phyloP scores from a whole-genome alignment of 2,888 invertebrate species.

The Lasioglossum leucozonium region DNA sequence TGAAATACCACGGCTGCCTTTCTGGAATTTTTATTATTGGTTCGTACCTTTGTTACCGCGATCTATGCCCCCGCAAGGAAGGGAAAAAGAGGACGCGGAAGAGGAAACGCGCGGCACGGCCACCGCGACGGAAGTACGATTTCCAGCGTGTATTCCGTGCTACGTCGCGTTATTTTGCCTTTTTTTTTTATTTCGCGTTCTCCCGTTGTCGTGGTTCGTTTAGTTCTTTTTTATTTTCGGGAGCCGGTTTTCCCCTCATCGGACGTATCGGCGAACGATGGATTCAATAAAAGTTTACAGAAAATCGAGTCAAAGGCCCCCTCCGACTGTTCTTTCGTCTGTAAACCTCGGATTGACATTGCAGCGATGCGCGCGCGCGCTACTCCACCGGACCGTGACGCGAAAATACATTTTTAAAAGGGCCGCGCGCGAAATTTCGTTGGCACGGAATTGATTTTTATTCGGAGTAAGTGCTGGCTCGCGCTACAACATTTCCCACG shows the following conservation, averaged over 20 bases:
- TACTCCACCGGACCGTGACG: background rate
- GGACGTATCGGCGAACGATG: conserved; percentile 63
- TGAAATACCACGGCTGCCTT: conserved; percentile 42
- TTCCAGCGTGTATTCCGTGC: conserved; percentile 13
- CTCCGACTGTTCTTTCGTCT: conserved; percentile 9
- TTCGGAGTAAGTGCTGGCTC: background rate
- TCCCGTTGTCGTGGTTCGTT: background rate
- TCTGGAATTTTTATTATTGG: conserved; percentile 63
- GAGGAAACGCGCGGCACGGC: conserved; percentile 19
- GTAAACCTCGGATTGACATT: conserved; percentile 28
- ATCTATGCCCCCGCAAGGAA: conserved; percentile 18
- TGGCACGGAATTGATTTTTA: conserved; percentile 41
- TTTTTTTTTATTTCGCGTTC: conserved; percentile 18
- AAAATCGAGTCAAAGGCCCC: conserved; percentile 48
- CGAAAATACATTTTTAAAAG: conserved; percentile 43
- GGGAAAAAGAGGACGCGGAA: conserved; percentile 8
- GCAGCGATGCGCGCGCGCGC: background rate
- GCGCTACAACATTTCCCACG: conserved; percentile 4
- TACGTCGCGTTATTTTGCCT: background rate
- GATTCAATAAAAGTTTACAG: conserved; percentile 66
- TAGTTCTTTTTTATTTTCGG: background rate
- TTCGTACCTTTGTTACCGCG: conserved; percentile 63
- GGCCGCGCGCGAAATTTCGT: conserved; percentile 25
- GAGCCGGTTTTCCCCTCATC: background rate
- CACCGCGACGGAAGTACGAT: conserved; percentile 41